Percentiles rank a stretch among this genome's conserved stretches.
phyloP scores from a whole-genome alignment of 2,888 invertebrate genomes.

The Myathropa florea region DNA sequence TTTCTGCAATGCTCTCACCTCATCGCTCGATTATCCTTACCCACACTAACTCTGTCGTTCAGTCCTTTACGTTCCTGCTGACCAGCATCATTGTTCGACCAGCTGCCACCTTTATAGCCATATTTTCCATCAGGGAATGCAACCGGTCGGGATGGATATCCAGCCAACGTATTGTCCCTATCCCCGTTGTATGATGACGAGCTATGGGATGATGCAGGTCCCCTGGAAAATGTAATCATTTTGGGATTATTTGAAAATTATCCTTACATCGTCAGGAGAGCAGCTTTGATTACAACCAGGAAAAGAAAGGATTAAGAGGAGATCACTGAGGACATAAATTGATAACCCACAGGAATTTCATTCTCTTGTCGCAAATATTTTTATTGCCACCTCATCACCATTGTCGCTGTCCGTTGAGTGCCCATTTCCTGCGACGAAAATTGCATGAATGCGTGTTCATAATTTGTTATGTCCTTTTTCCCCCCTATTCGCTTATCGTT shows the following conservation, averaged over 20 bases:
- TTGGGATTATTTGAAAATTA: constrained; percentile 64
- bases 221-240: constrained; percentile 67
- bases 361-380: constrained; percentile 60
- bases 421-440: constrained; percentile 39
- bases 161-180: constrained; percentile 19
- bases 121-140: constrained; percentile 62
- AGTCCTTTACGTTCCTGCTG: constrained; percentile 54
- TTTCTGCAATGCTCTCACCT: constrained; percentile 3
- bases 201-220: constrained; percentile 39
- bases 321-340: constrained; percentile 56
- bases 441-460: constrained; percentile 64
- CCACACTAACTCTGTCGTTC: constrained; percentile 56
- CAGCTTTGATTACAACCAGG: constrained; percentile 55
- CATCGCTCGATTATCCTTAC: constrained; percentile 37
- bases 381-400: constrained; percentile 66
- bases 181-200: constrained; percentile 37
- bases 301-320: constrained; percentile 43
- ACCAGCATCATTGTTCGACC: constrained; percentile 23
- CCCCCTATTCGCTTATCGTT: neutral
- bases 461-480: constrained; percentile 59
- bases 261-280: constrained; percentile 35
- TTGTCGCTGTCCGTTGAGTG: constrained; percentile 34
- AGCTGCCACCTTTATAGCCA: constrained; percentile 43
- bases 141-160: constrained; percentile 62
- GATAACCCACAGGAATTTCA: constrained; percentile 66